Evolutionary conservation across 1,140 invertebrate genomes (phyloP), one percentile per base, ranked within the genome.

Genomic region (Tetragonula clypearis): DNA sequence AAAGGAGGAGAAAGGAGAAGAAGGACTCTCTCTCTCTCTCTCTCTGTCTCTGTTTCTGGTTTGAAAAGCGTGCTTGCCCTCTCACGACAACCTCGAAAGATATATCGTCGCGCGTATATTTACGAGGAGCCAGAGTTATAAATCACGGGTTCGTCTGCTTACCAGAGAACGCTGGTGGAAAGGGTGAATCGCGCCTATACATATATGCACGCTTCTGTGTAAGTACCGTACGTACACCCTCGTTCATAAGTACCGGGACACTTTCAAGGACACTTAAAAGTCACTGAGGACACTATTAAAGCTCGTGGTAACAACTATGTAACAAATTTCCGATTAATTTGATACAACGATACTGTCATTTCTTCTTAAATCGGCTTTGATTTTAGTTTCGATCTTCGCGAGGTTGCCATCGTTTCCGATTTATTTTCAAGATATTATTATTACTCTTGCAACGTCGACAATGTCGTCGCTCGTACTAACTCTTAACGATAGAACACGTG

Each of bases 101-200:
- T 90, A 89, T 90, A 90, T 90, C 75, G 88, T 89, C 88, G 87
- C 87, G 53, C 41, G 85, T 90, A 84, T 90, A 90, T 90, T 90
- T 90, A 90, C 88, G 88, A 90, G 87, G 87, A 89, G 81, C 74
- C 77, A 72, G 87, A 81, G 88, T 88, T 90, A 87, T 90, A 90
- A 90, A 90, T 90, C 88, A 90, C 85, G 66, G 65, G 75, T 90
- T 90, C 88, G 88, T 90, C 88, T 89, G 87, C 88, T 90, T 90
- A 89, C 84, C 80, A 66, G 78, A 58, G 68, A 41, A 30, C 78
- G 81, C 23, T 77, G 81, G 65, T 49, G 76, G 79, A 80, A 35
- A 56, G 49, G 73, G 73, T 77, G 75, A 15, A 62, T 77, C 60
- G 30, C 58, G 60, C 8, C 12, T 21, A 49, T 26, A 68, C 26